Evolutionary conservation across 2,888 invertebrate genomes (phyloP).

Genomic region (Drosophila trichaetosa): DNA sequence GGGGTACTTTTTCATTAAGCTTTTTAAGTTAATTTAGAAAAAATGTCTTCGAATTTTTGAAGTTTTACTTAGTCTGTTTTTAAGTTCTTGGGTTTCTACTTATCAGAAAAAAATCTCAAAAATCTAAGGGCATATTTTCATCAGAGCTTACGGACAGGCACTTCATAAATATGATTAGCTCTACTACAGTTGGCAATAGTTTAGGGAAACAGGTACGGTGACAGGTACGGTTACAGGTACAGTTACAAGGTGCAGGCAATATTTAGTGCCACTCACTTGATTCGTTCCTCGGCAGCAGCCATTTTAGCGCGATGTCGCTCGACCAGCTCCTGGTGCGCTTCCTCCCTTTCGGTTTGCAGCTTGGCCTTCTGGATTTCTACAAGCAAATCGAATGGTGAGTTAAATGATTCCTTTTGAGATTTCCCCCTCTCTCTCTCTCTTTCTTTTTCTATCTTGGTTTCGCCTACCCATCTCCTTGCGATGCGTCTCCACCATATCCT

Average conservation of each 20-base stretch:
- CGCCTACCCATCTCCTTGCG: slow-evolving; percentile 88
- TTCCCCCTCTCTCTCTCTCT: not conserved
- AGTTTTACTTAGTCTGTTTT: not conserved
- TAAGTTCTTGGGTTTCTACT: not conserved
- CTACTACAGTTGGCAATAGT: slow-evolving; percentile 25
- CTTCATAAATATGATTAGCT: not conserved
- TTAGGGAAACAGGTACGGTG: not conserved
- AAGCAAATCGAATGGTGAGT: not conserved
- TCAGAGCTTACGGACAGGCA: slow-evolving; percentile 9
- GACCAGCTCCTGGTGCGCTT: slow-evolving; percentile 86
- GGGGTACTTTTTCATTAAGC: not conserved
- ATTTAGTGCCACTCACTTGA: slow-evolving; percentile 84
- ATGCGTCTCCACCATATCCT: slow-evolving; percentile 88
- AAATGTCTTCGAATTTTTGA: rapidly evolving
- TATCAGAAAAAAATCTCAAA: not conserved
- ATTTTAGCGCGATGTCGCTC: slow-evolving; percentile 86
- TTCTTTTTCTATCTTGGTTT: not conserved
- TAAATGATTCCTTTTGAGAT: too few species aligned
- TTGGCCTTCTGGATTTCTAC: slow-evolving; percentile 86
- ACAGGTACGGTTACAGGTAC: not conserved
- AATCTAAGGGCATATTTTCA: not conserved
- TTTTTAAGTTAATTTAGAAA: not conserved
- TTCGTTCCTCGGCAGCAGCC: slow-evolving; percentile 84
- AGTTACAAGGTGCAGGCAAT: not conserved
- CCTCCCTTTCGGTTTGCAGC: slow-evolving; percentile 86